Percentiles rank a stretch among this genome's conserved stretches.
Conservation (phyloP, 2,888 invertebrate genomes). For the Drosophila putrida region DNA sequence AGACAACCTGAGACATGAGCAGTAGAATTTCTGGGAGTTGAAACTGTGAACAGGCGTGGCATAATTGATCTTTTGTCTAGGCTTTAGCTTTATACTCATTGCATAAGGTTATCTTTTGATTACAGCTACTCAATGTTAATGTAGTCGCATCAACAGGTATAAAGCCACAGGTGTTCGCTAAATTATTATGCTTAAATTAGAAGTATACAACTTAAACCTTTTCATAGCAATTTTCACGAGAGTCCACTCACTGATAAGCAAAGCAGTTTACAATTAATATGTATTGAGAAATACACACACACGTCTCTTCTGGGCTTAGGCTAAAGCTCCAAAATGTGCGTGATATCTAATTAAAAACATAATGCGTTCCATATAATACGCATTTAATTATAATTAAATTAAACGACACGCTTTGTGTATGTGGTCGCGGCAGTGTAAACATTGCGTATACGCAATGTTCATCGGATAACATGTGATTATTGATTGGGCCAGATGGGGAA, state of each 20-base stretch:
- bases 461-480: constrained; percentile 16
- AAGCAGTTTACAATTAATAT: constrained; percentile 52
- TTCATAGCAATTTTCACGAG: not conserved
- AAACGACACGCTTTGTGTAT: constrained; percentile 11
- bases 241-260: constrained; percentile 30
- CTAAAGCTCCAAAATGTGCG: constrained; percentile 42
- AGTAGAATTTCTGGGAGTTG: constrained; percentile 46
- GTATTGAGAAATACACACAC: constrained; percentile 8
- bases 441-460: constrained; percentile 49
- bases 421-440: constrained; percentile 29
- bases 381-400: constrained; percentile 46
- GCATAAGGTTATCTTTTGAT: not conserved
- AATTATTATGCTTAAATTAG: constrained; percentile 40
- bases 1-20: constrained; percentile 48
- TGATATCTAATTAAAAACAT: constrained; percentile 31
- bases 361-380: constrained; percentile 6
- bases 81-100: not conserved
- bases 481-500: not conserved
- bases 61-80: constrained; percentile 15
- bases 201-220: constrained; percentile 15
- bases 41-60: constrained; percentile 13
- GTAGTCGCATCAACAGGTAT: constrained; percentile 7
- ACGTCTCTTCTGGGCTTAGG: not conserved
- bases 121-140: not conserved
- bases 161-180: constrained; percentile 43